These are phyloP conservation scores for Shargacucullia verbasci DNA, from an alignment of 2,888 invertebrate genomes.

Conservation along the genomic window DNA sequence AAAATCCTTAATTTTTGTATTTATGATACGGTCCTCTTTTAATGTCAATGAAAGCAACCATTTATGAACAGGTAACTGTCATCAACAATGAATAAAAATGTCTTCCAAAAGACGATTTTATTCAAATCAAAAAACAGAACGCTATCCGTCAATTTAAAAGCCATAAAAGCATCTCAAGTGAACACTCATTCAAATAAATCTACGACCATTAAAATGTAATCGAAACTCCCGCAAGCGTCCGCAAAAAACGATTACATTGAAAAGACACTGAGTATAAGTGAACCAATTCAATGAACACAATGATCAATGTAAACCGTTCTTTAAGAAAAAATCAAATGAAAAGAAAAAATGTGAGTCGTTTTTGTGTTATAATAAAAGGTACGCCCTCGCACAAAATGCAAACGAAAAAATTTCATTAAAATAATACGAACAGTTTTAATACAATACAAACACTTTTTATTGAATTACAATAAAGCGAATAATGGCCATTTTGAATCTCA, in stretches of 20 bases:
- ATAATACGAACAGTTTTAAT: constrained; percentile 70
- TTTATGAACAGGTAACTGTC: constrained; percentile 9
- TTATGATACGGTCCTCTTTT: no score
- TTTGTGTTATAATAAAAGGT: constrained; percentile 59
- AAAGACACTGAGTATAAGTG: constrained; percentile 63
- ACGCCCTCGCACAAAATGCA: constrained; percentile 60
- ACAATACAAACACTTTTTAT: constrained; percentile 70
- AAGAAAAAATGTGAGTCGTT: constrained; percentile 53
- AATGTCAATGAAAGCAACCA: no score
- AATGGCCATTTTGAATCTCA: constrained; percentile 83
- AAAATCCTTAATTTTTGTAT: no score
- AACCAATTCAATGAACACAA: constrained; percentile 69
- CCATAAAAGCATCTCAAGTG: constrained; percentile 48
- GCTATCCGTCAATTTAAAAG: constrained; percentile 41
- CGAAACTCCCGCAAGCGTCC: constrained; percentile 55
- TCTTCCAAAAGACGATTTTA: constrained; percentile 8
- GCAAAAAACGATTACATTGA: constrained; percentile 66
- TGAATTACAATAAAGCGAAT: constrained; percentile 72
- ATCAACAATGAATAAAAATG: constrained; percentile 5
- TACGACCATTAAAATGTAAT: constrained; percentile 64
- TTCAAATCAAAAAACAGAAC: constrained; percentile 36
- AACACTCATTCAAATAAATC: constrained; percentile 56
- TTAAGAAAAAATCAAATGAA: constrained; percentile 67
- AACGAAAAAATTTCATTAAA: constrained; percentile 63
- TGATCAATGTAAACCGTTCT: constrained; percentile 68